Conservation (phyloP, 1,140 invertebrate species). For the Lamellibrachia luymesi region DNA sequence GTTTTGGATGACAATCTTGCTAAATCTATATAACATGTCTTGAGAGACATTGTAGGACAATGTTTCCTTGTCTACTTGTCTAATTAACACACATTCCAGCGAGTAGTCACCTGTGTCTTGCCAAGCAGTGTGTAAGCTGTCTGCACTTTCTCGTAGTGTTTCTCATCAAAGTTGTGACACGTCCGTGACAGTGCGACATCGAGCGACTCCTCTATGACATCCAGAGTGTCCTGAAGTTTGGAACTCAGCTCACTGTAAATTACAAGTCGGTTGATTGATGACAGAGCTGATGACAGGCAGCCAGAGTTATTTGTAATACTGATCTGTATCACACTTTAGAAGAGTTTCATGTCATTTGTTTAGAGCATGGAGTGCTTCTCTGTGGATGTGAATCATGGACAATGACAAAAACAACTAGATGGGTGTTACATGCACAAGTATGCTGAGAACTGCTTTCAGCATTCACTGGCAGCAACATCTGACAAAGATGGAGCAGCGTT, state of each 20-base stretch:
- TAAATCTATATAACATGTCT: too few species aligned
- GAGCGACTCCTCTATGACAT: conserved; percentile 86
- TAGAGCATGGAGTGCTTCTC: too few species aligned
- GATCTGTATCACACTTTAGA: neutral
- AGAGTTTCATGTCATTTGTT: too few species aligned
- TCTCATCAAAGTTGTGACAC: conserved; percentile 49
- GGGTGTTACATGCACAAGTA: too few species aligned
- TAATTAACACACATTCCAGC: neutral
- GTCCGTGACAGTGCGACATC: conserved; percentile 83
- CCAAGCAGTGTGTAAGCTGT: conserved; percentile 71
- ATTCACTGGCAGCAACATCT: too few species aligned
- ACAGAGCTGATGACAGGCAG: neutral
- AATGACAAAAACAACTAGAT: too few species aligned
- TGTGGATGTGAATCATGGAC: too few species aligned
- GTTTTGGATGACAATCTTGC: too few species aligned
- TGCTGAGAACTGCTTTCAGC: too few species aligned
- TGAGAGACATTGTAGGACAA: too few species aligned
- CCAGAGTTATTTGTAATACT: neutral
- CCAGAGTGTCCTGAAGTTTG: conserved; percentile 87
- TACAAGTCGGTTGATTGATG: neutral
- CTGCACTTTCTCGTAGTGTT: conserved; percentile 66
- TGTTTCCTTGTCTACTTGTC: too few species aligned
- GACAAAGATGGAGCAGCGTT: too few species aligned
- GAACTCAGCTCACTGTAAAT: conserved; percentile 64
- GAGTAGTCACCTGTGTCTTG: conserved; percentile 50